These are phyloP conservation scores for Nansenia antarctica DNA, from an alignment of 2,113 vertebrate species.

Conservation along the genomic window DNA sequence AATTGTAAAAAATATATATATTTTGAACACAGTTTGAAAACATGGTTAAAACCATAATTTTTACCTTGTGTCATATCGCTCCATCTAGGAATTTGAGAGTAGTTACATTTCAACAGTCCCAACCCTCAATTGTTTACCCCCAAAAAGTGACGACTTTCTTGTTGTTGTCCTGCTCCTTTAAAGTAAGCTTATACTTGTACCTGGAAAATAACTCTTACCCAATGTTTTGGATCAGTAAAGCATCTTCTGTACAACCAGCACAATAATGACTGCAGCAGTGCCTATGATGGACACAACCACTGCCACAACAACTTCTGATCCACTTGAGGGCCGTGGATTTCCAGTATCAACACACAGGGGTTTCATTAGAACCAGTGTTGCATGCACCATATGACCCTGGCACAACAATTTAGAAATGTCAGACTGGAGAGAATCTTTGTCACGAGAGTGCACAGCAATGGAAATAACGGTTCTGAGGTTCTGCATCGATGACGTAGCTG, in stretches of 20 bases:
- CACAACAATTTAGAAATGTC: slow-evolving; percentile 68
- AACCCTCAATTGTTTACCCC: too few species aligned
- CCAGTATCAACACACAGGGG: too few species aligned
- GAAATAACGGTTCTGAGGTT: slow-evolving; percentile 45
- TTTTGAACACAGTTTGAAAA: too few species aligned
- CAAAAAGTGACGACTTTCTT: too few species aligned
- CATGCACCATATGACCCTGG: slow-evolving; percentile 10
- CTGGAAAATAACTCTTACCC: background rate
- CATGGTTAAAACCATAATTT: too few species aligned
- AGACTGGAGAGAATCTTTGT: slow-evolving; percentile 44
- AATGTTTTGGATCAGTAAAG: background rate
- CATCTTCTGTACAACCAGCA: background rate
- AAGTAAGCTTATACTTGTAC: too few species aligned
- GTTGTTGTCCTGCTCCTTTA: too few species aligned
- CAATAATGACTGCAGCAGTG: background rate
- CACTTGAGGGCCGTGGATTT: background rate
- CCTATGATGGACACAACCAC: background rate
- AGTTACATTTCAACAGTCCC: too few species aligned
- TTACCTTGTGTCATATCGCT: too few species aligned
- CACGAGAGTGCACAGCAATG: slow-evolving; percentile 50
- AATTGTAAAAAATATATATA: too few species aligned
- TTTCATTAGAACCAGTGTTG: background rate
- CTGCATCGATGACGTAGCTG: slow-evolving; percentile 18
- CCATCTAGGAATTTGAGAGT: too few species aligned
- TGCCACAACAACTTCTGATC: background rate